Percentiles rank a stretch among this genome's conserved stretches.
These are phyloP conservation scores for Stenodema calcarata DNA, from an alignment of 2,888 invertebrate genomes.

Conservation along the genomic window DNA sequence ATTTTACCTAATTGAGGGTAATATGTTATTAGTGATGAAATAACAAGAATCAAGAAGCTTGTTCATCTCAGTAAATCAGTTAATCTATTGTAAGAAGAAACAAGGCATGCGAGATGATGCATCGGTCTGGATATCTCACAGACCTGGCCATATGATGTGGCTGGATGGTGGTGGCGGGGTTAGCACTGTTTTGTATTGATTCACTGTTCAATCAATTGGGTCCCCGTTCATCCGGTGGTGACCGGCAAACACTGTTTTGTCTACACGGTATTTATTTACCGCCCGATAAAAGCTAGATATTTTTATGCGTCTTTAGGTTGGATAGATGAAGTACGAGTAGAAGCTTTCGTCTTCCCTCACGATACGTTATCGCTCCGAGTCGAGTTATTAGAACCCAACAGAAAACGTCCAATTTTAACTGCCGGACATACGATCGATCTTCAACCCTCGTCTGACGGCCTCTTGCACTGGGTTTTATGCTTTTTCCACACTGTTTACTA, in stretches of 20 bases:
- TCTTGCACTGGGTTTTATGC: background rate
- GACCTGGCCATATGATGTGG: too few species aligned
- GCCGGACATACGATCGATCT: background rate
- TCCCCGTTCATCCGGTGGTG: too few species aligned
- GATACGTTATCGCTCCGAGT: background rate
- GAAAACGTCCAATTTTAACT: background rate
- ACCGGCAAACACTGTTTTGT: background rate
- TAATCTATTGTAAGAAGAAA: too few species aligned
- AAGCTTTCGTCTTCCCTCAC: background rate
- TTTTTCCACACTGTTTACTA: slow-evolving; percentile 26
- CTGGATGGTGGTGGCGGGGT: too few species aligned
- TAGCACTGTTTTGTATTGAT: too few species aligned
- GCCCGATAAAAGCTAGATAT: background rate
- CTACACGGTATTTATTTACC: background rate
- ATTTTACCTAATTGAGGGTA: too few species aligned
- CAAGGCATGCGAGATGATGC: too few species aligned
- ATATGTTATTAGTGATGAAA: too few species aligned
- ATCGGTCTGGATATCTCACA: too few species aligned
- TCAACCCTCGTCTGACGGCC: background rate
- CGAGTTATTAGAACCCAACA: background rate
- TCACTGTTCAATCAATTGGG: too few species aligned
- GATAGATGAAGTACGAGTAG: background rate
- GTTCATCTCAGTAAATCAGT: too few species aligned
- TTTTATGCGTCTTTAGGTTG: background rate
- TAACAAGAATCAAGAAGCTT: too few species aligned